These are phyloP conservation scores for Leptinotarsa haldemani DNA, from an alignment of 2,888 invertebrate genomes.

Conservation along the genomic window DNA sequence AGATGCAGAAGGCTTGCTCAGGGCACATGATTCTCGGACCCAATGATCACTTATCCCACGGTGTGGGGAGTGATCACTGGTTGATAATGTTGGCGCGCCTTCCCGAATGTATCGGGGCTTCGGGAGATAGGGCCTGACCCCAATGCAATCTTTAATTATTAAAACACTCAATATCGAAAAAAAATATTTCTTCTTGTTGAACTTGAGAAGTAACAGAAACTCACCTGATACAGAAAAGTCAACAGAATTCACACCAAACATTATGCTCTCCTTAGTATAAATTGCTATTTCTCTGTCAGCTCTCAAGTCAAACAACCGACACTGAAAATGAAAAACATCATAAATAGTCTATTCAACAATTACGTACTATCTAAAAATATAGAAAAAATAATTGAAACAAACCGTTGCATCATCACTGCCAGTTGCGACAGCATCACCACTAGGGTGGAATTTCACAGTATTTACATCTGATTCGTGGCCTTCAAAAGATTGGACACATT, in stretches of 20 bases:
- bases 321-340: conserved; percentile 66
- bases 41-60: too few relatives aligned
- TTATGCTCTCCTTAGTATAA: conserved; percentile 95
- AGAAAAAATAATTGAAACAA: conserved; percentile 54
- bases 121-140: too few relatives aligned
- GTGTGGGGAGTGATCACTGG: too few relatives aligned
- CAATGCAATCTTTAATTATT: too few relatives aligned
- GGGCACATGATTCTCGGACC: too few relatives aligned
- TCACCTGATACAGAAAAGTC: conserved; percentile 91
- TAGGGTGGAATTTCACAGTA: conserved; percentile 97
- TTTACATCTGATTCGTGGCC: conserved; percentile 99
- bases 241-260: conserved; percentile 97
- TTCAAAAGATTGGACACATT: conserved; percentile 98
- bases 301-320: conserved; percentile 95
- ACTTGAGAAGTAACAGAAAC: conserved; percentile 1
- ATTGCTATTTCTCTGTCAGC: conserved; percentile 97
- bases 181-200: too few relatives aligned
- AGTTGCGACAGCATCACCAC: conserved; percentile 98
- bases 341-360: conserved; percentile 48
- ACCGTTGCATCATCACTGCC: conserved; percentile 98
- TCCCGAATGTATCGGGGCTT: too few relatives aligned
- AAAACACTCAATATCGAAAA: too few relatives aligned
- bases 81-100: too few relatives aligned
- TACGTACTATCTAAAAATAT: neutral
- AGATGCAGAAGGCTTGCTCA: too few relatives aligned